Base-by-base conservation (phyloP, 2,797 vertebrate genomes). In the Hybognathus amarus region DNA sequence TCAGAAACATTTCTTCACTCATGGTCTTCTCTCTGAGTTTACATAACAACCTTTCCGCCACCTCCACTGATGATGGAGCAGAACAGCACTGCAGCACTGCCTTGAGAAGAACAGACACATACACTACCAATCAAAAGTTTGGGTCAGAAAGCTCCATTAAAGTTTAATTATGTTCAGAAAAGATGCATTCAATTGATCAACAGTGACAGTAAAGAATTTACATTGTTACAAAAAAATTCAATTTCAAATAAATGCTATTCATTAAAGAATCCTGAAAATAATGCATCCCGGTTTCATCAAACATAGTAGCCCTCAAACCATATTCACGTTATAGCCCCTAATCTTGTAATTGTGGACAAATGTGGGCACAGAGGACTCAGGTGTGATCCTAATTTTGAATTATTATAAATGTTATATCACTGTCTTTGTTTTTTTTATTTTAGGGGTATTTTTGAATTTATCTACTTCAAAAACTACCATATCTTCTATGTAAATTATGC, bases 81-180 rank as follows among this genome's bases (percentile, higher is more conserved):
- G 93, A 87, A 71, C 94, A 97, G 93, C 95, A 96, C 91, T 89
- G 90, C 88, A 92, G 88, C 87, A 97, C 92, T 47, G 94, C 91
- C 97, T 98, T 90, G 2, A 47, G 54, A 79, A 38, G 7, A 77
- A 64, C 2, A 59, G 27, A 71, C 69, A 81, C 3, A 61, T 18
- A 8, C 18, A 52, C 12, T 61, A 9, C 18, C 52, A 45, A 6
- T 64, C 10, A 67, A 69, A 69, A 24, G 67, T 69, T 15, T 42
- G 67, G 38, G n/a, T 69, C 67, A 42, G 67, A n/a, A 24, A 15
- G 67, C 1, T 6, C 5, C 36, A 36, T 36, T 36, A 36, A 6
- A 36, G 36, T 36, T 36, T 36, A 36, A 36, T 36, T 36, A 36
- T 36, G 6, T 36, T 36, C 40, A 45, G 24, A 24, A 71, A 15